Evolutionary conservation across 2,888 invertebrate genomes (phyloP).

Genomic region (Harpalus rubripes): DNA sequence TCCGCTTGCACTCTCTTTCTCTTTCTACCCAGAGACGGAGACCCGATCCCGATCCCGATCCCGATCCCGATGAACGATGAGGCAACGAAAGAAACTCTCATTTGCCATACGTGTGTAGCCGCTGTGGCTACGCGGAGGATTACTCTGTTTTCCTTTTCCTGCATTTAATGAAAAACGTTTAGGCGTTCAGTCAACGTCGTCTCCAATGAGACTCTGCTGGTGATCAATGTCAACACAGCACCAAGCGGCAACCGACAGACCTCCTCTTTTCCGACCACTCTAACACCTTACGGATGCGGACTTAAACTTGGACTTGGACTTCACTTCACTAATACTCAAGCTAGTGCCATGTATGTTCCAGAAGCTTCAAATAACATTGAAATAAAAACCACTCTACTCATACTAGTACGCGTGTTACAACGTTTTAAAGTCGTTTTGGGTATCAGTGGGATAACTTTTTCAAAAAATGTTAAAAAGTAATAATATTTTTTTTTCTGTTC

Average conservation of each 20-base stretch:
- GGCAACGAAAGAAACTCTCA: conserved; percentile 56
- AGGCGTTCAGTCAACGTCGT: conserved; percentile 69
- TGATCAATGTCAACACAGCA: conserved; percentile 69
- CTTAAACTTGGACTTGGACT: no score
- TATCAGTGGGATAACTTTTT: no score
- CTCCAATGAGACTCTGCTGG: conserved; percentile 68
- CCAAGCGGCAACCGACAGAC: conserved; percentile 6
- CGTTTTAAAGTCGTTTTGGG: no score
- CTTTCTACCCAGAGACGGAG: background rate
- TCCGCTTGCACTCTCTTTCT: conserved; percentile 12
- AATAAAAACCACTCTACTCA: no score
- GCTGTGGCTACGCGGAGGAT: conserved; percentile 58
- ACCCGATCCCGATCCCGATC: no score
- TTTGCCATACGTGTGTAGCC: conserved; percentile 61
- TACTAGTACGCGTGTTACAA: no score
- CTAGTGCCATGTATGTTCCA: no score
- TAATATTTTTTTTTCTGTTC: no score
- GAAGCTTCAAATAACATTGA: no score
- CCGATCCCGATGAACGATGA: conserved; percentile 30
- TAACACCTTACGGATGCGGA: background rate
- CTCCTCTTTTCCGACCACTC: background rate
- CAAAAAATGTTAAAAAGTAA: no score
- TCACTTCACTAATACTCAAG: no score
- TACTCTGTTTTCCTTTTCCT: conserved; percentile 66
- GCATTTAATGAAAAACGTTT: conserved; percentile 68